These are phyloP conservation scores for Puntigrus tetrazona DNA, from an alignment of 2,113 vertebrate species.

Conservation along the genomic window DNA sequence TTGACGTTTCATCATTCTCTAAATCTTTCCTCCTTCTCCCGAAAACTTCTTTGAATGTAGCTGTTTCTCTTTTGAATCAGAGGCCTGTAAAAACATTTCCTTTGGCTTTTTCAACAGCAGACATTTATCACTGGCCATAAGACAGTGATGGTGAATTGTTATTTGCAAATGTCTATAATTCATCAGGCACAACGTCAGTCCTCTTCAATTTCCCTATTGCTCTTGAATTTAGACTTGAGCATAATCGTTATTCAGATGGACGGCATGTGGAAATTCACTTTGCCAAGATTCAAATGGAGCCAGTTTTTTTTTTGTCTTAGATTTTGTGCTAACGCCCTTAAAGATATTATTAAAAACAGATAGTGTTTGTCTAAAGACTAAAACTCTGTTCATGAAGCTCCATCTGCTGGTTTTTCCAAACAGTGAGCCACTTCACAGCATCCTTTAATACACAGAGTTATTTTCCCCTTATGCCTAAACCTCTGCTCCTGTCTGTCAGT, in stretches of 20 bases:
- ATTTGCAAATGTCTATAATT: slow-evolving; percentile 37
- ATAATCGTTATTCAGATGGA: slow-evolving; percentile 59
- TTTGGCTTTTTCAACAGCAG: slow-evolving; percentile 17
- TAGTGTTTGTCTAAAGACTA: slow-evolving; percentile 18
- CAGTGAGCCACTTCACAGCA: slow-evolving; percentile 1
- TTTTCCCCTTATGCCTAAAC: neutral
- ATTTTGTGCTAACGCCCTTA: slow-evolving; percentile 34
- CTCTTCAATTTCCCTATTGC: slow-evolving; percentile 36
- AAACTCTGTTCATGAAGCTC: slow-evolving; percentile 42
- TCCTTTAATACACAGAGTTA: neutral
- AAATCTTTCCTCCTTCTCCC: neutral
- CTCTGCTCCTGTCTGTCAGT: neutral
- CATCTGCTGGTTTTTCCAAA: slow-evolving; percentile 47
- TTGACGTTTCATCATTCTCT: neutral
- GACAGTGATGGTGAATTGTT: slow-evolving; percentile 33
- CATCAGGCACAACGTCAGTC: slow-evolving; percentile 42
- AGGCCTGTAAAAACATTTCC: slow-evolving; percentile 31
- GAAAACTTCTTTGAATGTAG: slow-evolving; percentile 17
- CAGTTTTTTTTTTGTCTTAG: neutral
- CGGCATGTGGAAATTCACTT: slow-evolving; percentile 52
- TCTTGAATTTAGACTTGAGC: slow-evolving; percentile 49
- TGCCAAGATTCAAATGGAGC: slow-evolving; percentile 40
- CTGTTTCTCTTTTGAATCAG: slow-evolving; percentile 29
- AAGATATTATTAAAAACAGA: slow-evolving; percentile 33
- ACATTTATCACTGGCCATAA: slow-evolving; percentile 48